Conservation (phyloP, 2,888 invertebrate species). For the Meta bourneti region DNA sequence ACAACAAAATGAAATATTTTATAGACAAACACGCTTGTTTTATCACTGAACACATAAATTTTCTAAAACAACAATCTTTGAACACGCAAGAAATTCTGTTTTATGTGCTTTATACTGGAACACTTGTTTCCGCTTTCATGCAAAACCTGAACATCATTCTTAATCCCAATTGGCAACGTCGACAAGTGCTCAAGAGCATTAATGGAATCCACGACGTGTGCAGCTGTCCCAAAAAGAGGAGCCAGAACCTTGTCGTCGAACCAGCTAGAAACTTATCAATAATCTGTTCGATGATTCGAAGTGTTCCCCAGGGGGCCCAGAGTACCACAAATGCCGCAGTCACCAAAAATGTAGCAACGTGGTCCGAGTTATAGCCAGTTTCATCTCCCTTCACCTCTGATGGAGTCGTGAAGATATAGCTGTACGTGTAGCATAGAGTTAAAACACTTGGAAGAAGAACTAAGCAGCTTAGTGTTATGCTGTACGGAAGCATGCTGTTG, state of each 20-base stretch:
- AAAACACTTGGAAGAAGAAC: slow-evolving; percentile 96
- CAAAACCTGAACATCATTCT: slow-evolving; percentile 53
- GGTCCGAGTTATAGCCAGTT: slow-evolving; percentile 35
- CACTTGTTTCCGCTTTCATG: slow-evolving; percentile 42
- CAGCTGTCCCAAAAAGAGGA: slow-evolving; percentile 60
- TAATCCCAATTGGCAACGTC: slow-evolving; percentile 52
- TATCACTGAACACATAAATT: too few relatives aligned
- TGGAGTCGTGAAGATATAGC: slow-evolving; percentile 91
- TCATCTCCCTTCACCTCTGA: slow-evolving; percentile 38
- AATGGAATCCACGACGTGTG: slow-evolving; percentile 57
- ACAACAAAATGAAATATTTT: too few relatives aligned
- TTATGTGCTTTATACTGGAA: slow-evolving; percentile 8
- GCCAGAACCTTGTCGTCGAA: slow-evolving; percentile 45
- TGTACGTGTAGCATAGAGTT: slow-evolving; percentile 96
- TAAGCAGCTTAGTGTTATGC: slow-evolving; percentile 93
- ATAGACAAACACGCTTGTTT: too few relatives aligned
- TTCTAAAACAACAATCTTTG: too few relatives aligned
- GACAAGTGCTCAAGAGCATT: slow-evolving; percentile 26
- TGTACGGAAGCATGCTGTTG: slow-evolving; percentile 97
- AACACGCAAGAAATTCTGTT: background rate
- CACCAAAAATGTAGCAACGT: slow-evolving; percentile 58
- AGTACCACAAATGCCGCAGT: slow-evolving; percentile 44
- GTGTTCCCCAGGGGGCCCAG: slow-evolving; percentile 69
- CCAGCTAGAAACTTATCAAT: slow-evolving; percentile 32
- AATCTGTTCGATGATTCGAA: slow-evolving; percentile 29